phyloP scores from a whole-genome alignment of 2,797 vertebrate genomes.

The Fringilla coelebs region DNA sequence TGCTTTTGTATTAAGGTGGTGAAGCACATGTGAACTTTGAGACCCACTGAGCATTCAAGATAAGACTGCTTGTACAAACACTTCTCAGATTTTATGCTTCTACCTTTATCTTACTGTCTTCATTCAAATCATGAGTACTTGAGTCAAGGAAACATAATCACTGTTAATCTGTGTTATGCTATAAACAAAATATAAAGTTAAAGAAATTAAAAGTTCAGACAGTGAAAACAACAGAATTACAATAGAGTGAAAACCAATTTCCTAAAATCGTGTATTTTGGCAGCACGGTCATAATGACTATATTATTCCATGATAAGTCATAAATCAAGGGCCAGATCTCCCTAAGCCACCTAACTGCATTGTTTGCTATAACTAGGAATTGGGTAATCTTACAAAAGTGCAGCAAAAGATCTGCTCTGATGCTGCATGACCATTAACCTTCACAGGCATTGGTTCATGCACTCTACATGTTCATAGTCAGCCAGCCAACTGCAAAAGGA shows the following conservation, averaged over 20 bases:
- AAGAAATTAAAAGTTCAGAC: neutral
- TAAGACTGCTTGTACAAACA: neutral
- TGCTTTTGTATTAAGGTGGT: neutral
- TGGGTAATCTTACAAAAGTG: neutral
- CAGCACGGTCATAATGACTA: neutral
- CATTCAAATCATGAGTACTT: neutral
- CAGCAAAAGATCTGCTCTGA: neutral
- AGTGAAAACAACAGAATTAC: neutral
- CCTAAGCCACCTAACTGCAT: neutral
- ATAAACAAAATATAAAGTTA: neutral
- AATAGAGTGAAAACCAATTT: neutral
- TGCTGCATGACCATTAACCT: neutral
- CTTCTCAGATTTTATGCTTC: neutral
- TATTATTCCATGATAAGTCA: neutral
- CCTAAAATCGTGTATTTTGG: neutral
- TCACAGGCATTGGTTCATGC: neutral
- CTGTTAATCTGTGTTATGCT: neutral
- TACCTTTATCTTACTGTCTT: neutral
- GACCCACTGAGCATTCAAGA: neutral
- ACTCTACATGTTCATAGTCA: fast-evolving
- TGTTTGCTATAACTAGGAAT: neutral
- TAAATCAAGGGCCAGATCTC: neutral
- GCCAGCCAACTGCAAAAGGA: neutral
- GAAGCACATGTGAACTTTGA: neutral
- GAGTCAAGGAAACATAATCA: neutral